Evolutionary conservation across 2,888 invertebrate genomes (phyloP).

Genomic region (Aplocera efformata): DNA sequence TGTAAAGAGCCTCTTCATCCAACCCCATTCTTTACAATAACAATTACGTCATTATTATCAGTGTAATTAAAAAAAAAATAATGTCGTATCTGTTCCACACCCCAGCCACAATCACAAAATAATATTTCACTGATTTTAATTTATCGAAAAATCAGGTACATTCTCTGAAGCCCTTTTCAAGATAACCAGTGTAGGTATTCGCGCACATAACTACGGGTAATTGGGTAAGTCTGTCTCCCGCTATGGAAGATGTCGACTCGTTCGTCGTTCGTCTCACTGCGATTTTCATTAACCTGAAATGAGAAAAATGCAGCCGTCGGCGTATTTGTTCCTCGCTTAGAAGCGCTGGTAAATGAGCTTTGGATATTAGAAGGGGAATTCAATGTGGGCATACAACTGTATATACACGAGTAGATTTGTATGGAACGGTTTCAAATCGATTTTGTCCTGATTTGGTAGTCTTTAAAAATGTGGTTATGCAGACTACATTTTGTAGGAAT

Average conservation of each 20-base stretch:
- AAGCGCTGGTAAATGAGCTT: conserved; percentile 20
- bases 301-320: conserved; percentile 60
- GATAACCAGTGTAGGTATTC: conserved; percentile 36
- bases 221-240: conserved; percentile 55
- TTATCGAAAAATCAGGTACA: not conserved
- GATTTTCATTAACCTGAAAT: conserved; percentile 74
- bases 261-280: conserved; percentile 37
- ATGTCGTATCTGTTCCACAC: too few relatives aligned
- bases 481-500: conserved; percentile 3
- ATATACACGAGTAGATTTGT: not conserved
- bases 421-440: not conserved
- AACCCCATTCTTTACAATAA: too few relatives aligned
- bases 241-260: conserved; percentile 45
- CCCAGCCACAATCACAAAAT: too few relatives aligned
- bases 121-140: too few relatives aligned
- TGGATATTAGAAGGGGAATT: conserved; percentile 22
- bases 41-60: too few relatives aligned
- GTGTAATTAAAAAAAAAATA: too few relatives aligned
- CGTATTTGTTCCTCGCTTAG: conserved; percentile 39
- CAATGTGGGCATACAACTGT: not conserved
- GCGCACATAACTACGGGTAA: conserved; percentile 37
- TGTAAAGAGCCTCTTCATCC: too few relatives aligned
- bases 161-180: conserved; percentile 10
- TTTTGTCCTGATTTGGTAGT: conserved; percentile 6
- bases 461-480: conserved; percentile 4